Evolutionary conservation across 2,797 vertebrate genomes (phyloP), one percentile per base, ranked within the genome.

Genomic region (Betta splendens): DNA sequence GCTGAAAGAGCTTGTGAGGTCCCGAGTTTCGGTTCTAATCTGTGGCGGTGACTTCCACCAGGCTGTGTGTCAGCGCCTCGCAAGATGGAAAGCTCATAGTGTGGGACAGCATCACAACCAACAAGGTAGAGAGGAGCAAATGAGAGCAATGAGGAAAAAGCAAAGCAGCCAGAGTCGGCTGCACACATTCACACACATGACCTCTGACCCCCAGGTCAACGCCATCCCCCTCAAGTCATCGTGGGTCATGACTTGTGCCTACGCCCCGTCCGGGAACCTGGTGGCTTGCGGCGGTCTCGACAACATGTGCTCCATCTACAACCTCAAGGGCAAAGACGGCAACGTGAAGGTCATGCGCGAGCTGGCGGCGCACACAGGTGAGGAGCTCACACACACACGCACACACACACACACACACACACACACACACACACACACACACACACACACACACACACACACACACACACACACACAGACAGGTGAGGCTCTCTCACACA

Each of bases 221-320:
- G 98, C 98, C 77, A 99, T 99, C 81, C 97, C 97, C 0, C 90
- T 99, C 70, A 94, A 95, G 69, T 99, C 98, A 6, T 98, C 96
- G 1, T 99, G 98, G 98, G 97, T 99, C 83, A 99, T 99, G 98
- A 98, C 98, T 40, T 99, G 97, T 85, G 85, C 96, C 65, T 99
- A 98, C 1, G 95, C 97, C 5, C 96, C 97, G 2, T 99, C 98
- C 0, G 98, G 98, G 49, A 98, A 98, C 87, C 92, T 96, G 17
- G 97, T 98, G 86, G 96, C 98, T 1, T 99, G 97, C 13, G 98
- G 98, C 1, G 98, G 98, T 9, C 90, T 99, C 69, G 98, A 99
- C 89, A 99, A 99, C 85, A 96, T 98, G 94, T 99, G 98, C 84
- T 98, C 98, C 82, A 96, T 99, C 91, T 99, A 99, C 84, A 98